Percentiles rank a stretch among this genome's conserved stretches.
These are phyloP conservation scores for Thamnophis sirtalis DNA, from an alignment of 2,113 vertebrate genomes.

Conservation along the genomic window DNA sequence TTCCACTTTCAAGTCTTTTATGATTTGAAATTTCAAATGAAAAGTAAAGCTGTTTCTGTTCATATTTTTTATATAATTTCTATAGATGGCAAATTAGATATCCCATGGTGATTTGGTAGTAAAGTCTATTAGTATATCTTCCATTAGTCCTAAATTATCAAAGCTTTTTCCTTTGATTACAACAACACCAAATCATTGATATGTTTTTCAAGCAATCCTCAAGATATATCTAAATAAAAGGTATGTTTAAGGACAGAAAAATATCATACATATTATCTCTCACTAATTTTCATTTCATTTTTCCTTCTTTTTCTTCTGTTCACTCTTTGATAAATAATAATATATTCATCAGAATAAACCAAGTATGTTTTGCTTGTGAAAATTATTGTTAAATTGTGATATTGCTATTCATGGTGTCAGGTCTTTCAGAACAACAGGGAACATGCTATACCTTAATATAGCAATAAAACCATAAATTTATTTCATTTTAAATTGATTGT, in stretches of 20 bases:
- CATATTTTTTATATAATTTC: neutral
- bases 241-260: neutral
- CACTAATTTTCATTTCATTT: constrained; percentile 4
- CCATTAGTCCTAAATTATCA: neutral
- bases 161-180: constrained; percentile 18
- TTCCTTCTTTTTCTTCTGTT: constrained; percentile 18
- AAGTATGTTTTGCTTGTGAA: constrained; percentile 14
- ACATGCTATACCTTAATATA: neutral
- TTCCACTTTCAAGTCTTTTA: neutral
- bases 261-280: neutral
- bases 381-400: neutral
- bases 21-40: neutral
- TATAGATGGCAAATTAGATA: neutral
- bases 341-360: neutral
- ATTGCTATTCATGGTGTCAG: neutral
- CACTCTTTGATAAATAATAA: neutral
- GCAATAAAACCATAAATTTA: no score
- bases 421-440: neutral
- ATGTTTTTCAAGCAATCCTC: constrained; percentile 32
- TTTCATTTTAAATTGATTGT: no score
- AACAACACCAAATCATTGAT: constrained; percentile 20
- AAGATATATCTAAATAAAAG: constrained; percentile 3
- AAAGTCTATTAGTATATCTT: neutral
- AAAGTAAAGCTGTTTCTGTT: neutral
- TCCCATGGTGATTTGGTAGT: neutral